Evolutionary conservation across 2,888 invertebrate species (phyloP), one percentile per base, ranked within the genome.

Genomic region (Junonia oenone): DNA sequence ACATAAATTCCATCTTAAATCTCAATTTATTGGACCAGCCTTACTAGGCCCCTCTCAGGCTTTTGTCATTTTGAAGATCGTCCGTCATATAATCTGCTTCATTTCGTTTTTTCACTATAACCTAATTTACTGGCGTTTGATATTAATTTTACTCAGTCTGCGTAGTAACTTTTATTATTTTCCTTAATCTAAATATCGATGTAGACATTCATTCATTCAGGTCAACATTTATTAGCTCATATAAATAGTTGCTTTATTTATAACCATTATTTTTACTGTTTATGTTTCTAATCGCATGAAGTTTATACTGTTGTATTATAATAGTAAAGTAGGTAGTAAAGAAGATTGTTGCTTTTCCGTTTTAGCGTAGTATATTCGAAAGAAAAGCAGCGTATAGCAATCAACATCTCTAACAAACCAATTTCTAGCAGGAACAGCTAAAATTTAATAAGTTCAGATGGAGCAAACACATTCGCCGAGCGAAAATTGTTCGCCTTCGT

Each of bases 1-100:
- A 61, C 61, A 55, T 59, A 61, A 64, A 63, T 63, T 58, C 57
- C 51, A 49, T 47, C 53, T 59, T 54, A 49, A 56, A 53, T 55
- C 55, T 55, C 51, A 61, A 63, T 63, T 63, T 63, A 63, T 56
- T 57, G 40, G 40, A 55, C 58, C 49, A 52, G 48, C 22, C 22
- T 51, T 31, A 27, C 22, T 43, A 26, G 43, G 22, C n/a, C 43
- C 43, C 43, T 43, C 40, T 40, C 26, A 43, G 26, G 43, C 43
- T 43, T 43, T 43, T 43, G 43, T 43, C 43, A 43, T 43, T 43
- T 26, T 13, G 26, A 22, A 43, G 43, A 43, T 26, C 43, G 43
- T 43, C 26, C 13, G 43, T 43, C 26, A 26, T 13, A 43, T 14
- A 43, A 43, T 43, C 26, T 26, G 13, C 26, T 6, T 26, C 22